Evolutionary conservation across 2,888 invertebrate species (phyloP), one percentile per base, ranked within the genome.

Genomic region (Eristalinus aeneus): DNA sequence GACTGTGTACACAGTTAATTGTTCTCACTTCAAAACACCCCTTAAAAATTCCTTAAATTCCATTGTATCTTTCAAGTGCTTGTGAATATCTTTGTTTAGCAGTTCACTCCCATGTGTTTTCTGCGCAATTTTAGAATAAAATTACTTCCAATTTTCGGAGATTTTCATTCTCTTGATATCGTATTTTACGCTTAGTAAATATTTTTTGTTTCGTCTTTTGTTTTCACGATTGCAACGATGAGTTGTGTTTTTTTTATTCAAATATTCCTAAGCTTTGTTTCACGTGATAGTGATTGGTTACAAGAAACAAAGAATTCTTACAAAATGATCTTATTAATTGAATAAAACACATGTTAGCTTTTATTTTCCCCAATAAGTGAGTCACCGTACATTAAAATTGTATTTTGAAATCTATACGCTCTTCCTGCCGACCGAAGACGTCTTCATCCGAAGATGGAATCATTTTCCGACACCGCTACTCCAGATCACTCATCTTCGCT

Each of bases 101-200:
- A 46, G 23, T 54, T 56, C 5, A 65, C 85, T 65, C 85, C 85
- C 76, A 86, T 75, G 46, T 78, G 31, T 10, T 69, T 16, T 31
- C 36, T 0, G 16, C 22, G 27, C 73, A 81, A 77, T 77, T 86
- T 76, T 61, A 81, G 46, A 80, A 75, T 63, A 68, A 74, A 76
- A 81, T 63, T 46, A 74, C 71, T 46, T 53, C 2, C n/a, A 22
- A 63, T 72, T 53, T 63, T n/a, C n/a, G 31, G 22, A 56, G 31
- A 69, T 39, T 72, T 71, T 60, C 10, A 46, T 69, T 84, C 58
- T 64, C 67, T 61, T 79, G 71, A 84, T 60, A 74, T 84, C 65
- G 61, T 10, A 71, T 10, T 84, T 69, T 63, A 20, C 53, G 23
- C 23, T 12, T 65, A 31, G 74, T 69, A 74, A 69, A 73, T 65